Percentiles rank a stretch among this genome's conserved stretches.
These are phyloP conservation scores for Malurus leucopterus DNA, from an alignment of 2,797 vertebrate species.

Conservation along the genomic window DNA sequence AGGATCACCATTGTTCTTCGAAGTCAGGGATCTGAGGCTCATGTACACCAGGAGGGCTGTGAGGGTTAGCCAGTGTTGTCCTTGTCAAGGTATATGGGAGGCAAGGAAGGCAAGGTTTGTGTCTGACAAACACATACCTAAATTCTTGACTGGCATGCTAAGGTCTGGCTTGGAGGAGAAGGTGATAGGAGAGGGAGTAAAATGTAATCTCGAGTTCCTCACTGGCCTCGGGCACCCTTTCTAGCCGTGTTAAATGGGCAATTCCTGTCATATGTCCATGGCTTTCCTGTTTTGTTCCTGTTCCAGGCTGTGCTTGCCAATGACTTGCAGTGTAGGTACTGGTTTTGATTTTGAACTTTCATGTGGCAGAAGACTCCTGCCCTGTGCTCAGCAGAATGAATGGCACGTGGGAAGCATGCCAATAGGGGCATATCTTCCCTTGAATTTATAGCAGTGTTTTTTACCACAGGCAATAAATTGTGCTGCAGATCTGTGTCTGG, in stretches of 20 bases:
- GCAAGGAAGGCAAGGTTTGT: not conserved
- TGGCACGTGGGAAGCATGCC: rapidly evolving
- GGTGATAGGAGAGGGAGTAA: not conserved
- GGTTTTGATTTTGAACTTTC: not conserved
- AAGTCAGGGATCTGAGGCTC: not conserved
- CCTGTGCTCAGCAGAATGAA: not conserved
- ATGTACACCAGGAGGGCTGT: rapidly evolving
- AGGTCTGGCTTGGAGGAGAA: not conserved
- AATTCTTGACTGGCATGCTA: not conserved
- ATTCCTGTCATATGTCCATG: rapidly evolving
- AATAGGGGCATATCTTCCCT: not conserved
- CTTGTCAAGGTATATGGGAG: not conserved
- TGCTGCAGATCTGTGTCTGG: not conserved
- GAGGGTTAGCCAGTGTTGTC: rapidly evolving
- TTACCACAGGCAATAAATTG: not conserved
- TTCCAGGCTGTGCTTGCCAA: not conserved
- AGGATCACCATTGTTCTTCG: rapidly evolving
- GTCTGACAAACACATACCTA: not conserved
- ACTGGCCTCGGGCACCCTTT: not conserved
- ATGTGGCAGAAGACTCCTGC: not conserved
- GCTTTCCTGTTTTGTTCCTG: not conserved
- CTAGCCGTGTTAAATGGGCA: not conserved
- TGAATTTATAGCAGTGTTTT: not conserved
- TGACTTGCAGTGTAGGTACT: not conserved
- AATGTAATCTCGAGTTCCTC: not conserved